Conservation (phyloP, 2,888 invertebrate genomes). For the Lasioglossum malachurum region DNA sequence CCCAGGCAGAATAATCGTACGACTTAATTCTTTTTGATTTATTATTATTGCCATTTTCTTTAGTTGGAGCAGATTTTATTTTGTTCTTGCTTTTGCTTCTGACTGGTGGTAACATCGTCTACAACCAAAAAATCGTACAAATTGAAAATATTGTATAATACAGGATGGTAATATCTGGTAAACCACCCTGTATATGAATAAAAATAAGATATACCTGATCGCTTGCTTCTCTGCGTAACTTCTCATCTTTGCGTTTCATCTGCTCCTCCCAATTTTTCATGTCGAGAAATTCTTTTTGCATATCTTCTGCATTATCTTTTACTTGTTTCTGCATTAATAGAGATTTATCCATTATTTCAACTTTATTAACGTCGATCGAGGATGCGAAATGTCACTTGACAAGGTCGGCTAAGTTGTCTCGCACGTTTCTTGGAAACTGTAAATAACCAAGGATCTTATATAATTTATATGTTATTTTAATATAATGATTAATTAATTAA, state of each 20-base stretch:
- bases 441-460: background rate
- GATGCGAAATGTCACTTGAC: background rate
- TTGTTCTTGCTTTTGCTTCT: conserved; percentile 84
- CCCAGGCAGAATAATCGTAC: conserved; percentile 91
- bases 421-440: background rate
- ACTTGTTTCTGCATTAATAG: conserved; percentile 90
- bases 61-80: conserved; percentile 7
- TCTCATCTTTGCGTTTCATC: conserved; percentile 90
- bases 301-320: conserved; percentile 90
- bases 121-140: background rate
- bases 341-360: conserved; percentile 87
- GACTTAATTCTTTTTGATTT: conserved; percentile 86
- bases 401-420: conserved; percentile 17
- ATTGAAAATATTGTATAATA: background rate
- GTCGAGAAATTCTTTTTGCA: conserved; percentile 90
- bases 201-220: conserved; percentile 70
- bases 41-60: conserved; percentile 62
- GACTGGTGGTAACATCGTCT: conserved; percentile 86
- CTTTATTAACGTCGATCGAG: background rate
- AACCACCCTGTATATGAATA: background rate
- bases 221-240: conserved; percentile 84
- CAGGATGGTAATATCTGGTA: too few relatives aligned
- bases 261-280: conserved; percentile 90
- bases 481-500: background rate
- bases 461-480: background rate